Conservation (phyloP, 2,113 vertebrate genomes). For the Neolamprologus sp. region DNA sequence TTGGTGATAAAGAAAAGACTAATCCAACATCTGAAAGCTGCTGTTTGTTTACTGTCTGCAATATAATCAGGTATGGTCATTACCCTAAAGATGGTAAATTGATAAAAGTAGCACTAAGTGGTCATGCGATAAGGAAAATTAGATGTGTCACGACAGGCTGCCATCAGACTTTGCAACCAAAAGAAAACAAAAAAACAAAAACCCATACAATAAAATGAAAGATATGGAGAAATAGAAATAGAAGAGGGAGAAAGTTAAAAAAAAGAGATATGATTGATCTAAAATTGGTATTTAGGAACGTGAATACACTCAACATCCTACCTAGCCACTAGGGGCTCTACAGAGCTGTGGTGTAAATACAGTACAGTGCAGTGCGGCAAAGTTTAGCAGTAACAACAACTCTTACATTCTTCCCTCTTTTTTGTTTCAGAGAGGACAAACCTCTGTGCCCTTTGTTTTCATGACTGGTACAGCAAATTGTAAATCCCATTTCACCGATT, state of each 20-base stretch:
- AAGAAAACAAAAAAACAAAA: neutral
- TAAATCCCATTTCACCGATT: neutral
- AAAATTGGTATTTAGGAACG: neutral
- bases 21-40: constrained; percentile 53
- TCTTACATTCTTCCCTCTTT: neutral
- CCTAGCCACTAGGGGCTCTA: constrained; percentile 57
- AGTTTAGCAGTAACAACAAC: neutral
- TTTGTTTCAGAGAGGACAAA: neutral
- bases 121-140: constrained; percentile 14
- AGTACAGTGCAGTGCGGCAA: neutral
- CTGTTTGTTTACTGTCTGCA: constrained; percentile 47
- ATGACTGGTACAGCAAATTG: neutral
- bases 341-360: constrained; percentile 16
- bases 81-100: constrained; percentile 35
- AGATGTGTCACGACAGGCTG: constrained; percentile 18
- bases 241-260: neutral
- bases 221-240: neutral
- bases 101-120: constrained; percentile 30
- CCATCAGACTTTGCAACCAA: neutral
- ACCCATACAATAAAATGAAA: neutral
- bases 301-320: neutral
- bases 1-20: constrained; percentile 21
- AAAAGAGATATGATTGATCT: neutral
- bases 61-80: constrained; percentile 33
- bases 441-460: neutral